Evolutionary conservation across 1,140 invertebrate genomes (phyloP), one percentile per base, ranked within the genome.

Genomic region (Cyphomyrmex costatus): DNA sequence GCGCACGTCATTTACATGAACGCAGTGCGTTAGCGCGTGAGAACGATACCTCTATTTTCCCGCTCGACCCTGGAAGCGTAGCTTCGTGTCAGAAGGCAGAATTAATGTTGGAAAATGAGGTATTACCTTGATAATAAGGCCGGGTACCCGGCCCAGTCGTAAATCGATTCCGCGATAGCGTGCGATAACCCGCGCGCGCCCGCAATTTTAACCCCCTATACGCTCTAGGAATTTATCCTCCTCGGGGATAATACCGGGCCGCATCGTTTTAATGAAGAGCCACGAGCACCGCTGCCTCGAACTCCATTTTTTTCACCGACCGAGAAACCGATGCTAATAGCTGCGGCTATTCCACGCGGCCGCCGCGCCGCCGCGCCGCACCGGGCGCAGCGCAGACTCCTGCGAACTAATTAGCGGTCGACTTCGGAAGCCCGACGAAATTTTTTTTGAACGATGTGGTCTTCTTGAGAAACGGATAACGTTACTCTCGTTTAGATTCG

Each of bases 191-290:
- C 60, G 60, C 42, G 65, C 65, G 30, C 71, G 30, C 51, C 24
- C 76, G 76, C 46, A 79, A 79, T 79, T 79, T 79, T 33, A 66
- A 3, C 76, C 33, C 42, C 60, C 76, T 51, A n/a, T n/a, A 66
- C 42, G 27, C 46, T 16, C 71, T 5, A 65, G 19, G 27, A 80
- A 80, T 80, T 80, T 80, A 80, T 80, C 49, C 65, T 56, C 65
- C 51, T 70, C 63, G 63, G 42, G 49, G 78, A 70, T 80, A 70
- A 58, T 70, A 70, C 65, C 51, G 51, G 51, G 33, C 21, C 60
- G 76, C 78, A 80, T 80, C 78, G 51, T 70, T 80, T 80, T 80
- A 80, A 80, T 80, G 78, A 80, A 80, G 78, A 80, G 51, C 61
- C 77, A 80, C 77, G 77, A 70, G 77, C 61, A 4, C 30, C 4